Evolutionary conservation across 2,888 invertebrate genomes (phyloP).

Genomic region (Ophonus ardosiacus): DNA sequence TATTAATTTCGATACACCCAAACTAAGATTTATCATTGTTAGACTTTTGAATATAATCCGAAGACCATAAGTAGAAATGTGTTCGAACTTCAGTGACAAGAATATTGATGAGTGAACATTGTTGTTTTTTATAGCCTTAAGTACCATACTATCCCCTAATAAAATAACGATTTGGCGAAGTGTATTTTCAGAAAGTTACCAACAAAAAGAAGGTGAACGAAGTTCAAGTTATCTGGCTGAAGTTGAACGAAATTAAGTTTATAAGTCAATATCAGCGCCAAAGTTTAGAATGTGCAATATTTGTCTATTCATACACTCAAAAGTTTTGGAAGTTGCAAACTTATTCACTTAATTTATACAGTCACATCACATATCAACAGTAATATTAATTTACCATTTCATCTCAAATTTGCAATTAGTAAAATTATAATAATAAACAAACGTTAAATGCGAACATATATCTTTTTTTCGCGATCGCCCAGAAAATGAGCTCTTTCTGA

Average conservation of each 20-base stretch:
- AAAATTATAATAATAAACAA: no score
- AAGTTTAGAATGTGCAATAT: slow-evolving; percentile 30
- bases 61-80: no score
- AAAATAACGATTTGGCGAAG: neutral
- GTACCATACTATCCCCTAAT: neutral
- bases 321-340: neutral
- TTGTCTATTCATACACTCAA: neutral
- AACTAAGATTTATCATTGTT: no score
- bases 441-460: no score
- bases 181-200: neutral
- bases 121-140: no score
- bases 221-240: neutral
- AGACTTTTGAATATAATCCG: no score
- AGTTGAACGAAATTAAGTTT: slow-evolving; percentile 32
- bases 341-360: slow-evolving; percentile 6
- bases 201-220: slow-evolving; percentile 11
- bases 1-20: no score
- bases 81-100: no score
- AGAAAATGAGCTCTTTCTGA: no score
- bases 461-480: no score
- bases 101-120: no score
- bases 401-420: neutral
- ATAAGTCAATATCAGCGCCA: slow-evolving; percentile 13
- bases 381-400: neutral
- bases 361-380: neutral